Percentiles rank a stretch among this genome's conserved stretches.
These are phyloP conservation scores for Argynnis bischoffii DNA, from an alignment of 2,888 invertebrate species.

Conservation along the genomic window DNA sequence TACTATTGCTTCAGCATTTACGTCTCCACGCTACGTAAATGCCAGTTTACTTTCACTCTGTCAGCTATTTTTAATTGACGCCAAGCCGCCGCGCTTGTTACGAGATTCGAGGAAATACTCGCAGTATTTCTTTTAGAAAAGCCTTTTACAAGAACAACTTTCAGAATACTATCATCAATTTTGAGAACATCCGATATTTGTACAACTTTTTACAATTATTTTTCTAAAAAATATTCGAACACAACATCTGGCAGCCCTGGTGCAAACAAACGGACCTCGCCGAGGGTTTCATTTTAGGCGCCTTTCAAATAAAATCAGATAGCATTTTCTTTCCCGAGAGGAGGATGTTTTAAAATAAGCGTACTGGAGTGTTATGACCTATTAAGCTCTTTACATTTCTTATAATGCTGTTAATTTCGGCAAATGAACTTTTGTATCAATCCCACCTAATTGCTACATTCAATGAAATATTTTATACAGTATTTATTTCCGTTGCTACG, in stretches of 20 bases:
- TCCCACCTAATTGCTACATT: not conserved
- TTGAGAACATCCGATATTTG: not conserved
- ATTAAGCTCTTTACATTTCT: not conserved
- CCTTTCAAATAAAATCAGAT: slow-evolving; percentile 36
- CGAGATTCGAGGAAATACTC: not conserved
- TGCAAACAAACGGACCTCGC: slow-evolving; percentile 23
- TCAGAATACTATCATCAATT: slow-evolving; percentile 4
- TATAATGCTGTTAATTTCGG: not conserved
- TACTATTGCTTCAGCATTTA: not conserved
- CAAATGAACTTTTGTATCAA: not conserved
- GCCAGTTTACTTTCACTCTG: not conserved
- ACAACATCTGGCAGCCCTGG: slow-evolving; percentile 14
- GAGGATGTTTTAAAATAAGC: slow-evolving; percentile 13
- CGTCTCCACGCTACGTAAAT: not conserved
- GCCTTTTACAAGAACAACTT: not conserved
- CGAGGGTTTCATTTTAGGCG: slow-evolving; percentile 29
- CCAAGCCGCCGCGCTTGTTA: slow-evolving; percentile 1
- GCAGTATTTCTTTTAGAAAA: slow-evolving; percentile 12
- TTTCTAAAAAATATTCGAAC: slow-evolving; percentile 2
- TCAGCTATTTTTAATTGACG: slow-evolving; percentile 10
- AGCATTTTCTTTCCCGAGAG: slow-evolving; percentile 22
- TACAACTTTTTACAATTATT: slow-evolving; percentile 3
- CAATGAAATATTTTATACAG: too few relatives aligned
- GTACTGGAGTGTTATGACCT: slow-evolving; percentile 4
- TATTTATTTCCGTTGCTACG: too few relatives aligned